Base-by-base conservation (phyloP, 2,888 invertebrate genomes). In the Monoplex corrugatus region DNA sequence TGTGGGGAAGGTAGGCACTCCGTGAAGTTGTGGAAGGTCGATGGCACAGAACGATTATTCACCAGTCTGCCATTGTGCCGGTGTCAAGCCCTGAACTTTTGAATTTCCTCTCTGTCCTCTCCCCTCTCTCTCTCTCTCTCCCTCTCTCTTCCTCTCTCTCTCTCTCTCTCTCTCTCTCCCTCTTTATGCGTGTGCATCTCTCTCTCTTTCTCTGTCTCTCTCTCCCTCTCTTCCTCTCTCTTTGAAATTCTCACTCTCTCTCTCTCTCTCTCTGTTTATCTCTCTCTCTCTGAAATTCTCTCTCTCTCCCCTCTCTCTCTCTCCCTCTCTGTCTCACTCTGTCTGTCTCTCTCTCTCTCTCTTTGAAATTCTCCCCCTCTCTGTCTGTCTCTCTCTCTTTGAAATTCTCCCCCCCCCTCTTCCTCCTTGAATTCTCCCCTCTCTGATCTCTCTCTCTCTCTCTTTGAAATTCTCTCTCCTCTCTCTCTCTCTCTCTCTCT, bases 371-470 rank as follows among this genome's bases (percentile, higher is more conserved):
- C n/a, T n/a, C n/a, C 35, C 13, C 75, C 35, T 35, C 32, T 35
- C 6, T 28, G 35, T 43, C 80, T 44, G 40, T 82, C 82, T 82
- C 82, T 82, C 82, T 82, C 82, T 82, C 82, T 82, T n/a, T n/a
- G n/a, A n/a, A n/a, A n/a, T 43, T 82, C 43, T 82, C 82, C 43
- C 40, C 43, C 43, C 43, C 43, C 23, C 43, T 82, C 82, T 82
- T 28, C 23, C 35, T 80, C 80, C 35, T 28, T 32, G 5, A 28
- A 19, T 68, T 28, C 28, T 28, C 8, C 72, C 16, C 16, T 5
- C 32, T 32, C 63, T 68, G 5, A n/a, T 32, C 35, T 23, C 80
- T 10, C 35, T 80, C 80, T 80, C 80, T 80, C 80, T 80, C 80
- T 80, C 80, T 28, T 23, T 28, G 5, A 1, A 2, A 6, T n/a